Evolutionary conservation across 2,797 vertebrate genomes (phyloP).

Genomic region (Micrastur ruficollis): DNA sequence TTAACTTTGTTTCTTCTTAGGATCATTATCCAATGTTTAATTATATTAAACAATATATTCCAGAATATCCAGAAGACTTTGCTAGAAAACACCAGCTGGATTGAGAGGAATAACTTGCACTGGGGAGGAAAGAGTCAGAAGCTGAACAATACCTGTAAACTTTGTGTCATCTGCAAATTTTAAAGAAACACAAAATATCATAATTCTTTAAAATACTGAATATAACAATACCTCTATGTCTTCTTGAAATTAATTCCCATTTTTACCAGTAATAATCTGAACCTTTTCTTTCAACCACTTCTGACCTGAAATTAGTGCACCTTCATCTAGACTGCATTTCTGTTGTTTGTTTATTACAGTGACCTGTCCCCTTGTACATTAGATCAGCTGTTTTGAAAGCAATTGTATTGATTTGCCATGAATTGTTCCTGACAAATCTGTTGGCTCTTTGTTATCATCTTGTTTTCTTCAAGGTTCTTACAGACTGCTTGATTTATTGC

Average conservation of each 20-base stretch:
- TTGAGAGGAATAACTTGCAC: background rate
- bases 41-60: background rate
- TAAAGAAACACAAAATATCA: background rate
- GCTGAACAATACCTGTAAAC: background rate
- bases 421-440: background rate
- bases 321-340: background rate
- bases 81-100: background rate
- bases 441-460: background rate
- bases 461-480: constrained; percentile 20
- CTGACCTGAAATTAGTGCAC: background rate
- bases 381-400: constrained; percentile 3
- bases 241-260: background rate
- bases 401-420: constrained; percentile 3
- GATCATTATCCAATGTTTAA: background rate
- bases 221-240: background rate
- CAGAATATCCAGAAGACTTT: background rate
- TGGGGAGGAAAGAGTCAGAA: background rate
- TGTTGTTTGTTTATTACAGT: background rate
- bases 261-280: background rate
- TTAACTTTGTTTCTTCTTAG: background rate
- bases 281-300: background rate
- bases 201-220: background rate
- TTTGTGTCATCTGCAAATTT: background rate
- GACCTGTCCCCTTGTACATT: background rate
- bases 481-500: constrained; percentile 1